Conservation (phyloP, 2,113 vertebrate genomes). For the human (Homo sapiens) region GRCh38 chr4:73334501-73335000, state of each 20-base stretch:
- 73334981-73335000: background rate
- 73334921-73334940: background rate
- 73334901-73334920: background rate
- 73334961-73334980: background rate
- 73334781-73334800: background rate
- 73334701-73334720: background rate
- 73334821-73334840: background rate
- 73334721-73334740: no score
- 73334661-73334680: background rate
- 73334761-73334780: background rate
- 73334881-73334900: background rate
- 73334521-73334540: background rate
- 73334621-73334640: background rate
- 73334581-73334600: background rate
- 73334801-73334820: background rate
- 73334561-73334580: background rate
- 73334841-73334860: background rate
- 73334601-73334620: background rate
- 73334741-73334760: no score
- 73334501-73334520: background rate
- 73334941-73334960: background rate
- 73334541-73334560: background rate
- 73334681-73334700: background rate
- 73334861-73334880: background rate
- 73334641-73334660: background rate